Conservation (phyloP, 2,797 vertebrate species). For the Cottoperca gobio region DNA sequence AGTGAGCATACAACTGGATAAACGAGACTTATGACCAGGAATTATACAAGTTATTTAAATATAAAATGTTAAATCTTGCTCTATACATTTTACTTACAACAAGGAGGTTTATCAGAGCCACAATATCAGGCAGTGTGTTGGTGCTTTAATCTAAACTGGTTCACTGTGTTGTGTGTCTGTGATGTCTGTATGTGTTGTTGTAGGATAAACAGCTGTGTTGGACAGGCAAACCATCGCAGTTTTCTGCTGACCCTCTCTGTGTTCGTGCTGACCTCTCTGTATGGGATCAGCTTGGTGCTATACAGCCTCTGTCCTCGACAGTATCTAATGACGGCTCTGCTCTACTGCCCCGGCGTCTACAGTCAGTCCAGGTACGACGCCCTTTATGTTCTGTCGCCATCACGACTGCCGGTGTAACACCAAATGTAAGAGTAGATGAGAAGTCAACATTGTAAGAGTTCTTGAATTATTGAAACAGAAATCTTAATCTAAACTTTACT, state of each 20-base stretch:
- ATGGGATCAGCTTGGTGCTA: conserved; percentile 93
- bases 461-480: background rate
- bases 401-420: background rate
- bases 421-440: background rate
- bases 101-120: background rate
- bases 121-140: background rate
- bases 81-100: background rate
- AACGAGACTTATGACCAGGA: background rate
- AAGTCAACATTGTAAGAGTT: background rate
- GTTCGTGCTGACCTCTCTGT: conserved; percentile 93
- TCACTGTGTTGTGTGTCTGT: conserved; percentile 21
- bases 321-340: conserved; percentile 85
- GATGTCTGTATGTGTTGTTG: conserved; percentile 47
- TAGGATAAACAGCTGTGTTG: conserved; percentile 99
- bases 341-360: conserved; percentile 97
- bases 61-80: background rate
- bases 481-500: background rate
- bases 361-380: conserved; percentile 86
- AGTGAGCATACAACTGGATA: too few relatives aligned
- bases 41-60: background rate
- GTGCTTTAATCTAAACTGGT: conserved; percentile 22
- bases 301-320: conserved; percentile 89
- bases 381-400: background rate
- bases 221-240: conserved; percentile 93
- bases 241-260: conserved; percentile 92